Conservation (phyloP, 2,888 invertebrate species). For the Ashinkailepas kermadecensis region DNA sequence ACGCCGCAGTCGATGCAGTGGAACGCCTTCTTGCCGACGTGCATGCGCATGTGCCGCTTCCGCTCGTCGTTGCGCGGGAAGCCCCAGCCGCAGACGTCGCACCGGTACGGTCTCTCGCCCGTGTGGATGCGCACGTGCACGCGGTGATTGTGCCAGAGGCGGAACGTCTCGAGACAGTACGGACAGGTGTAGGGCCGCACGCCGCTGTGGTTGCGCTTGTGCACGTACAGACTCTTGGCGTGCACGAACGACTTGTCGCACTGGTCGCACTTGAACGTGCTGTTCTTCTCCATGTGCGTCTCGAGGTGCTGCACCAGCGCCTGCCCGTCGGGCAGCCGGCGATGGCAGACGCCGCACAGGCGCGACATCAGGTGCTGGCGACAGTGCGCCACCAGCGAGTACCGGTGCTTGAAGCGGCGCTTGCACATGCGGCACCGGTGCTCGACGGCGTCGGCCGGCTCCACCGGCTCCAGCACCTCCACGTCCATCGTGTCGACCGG, state of each 20-base stretch:
- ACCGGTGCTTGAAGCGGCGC: constrained; percentile 19
- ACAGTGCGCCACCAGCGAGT: constrained; percentile 19
- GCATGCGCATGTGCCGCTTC: constrained; percentile 34
- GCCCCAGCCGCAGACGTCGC: constrained; percentile 33
- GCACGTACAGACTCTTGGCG: constrained; percentile 33
- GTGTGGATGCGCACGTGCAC: constrained; percentile 34
- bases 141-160: constrained; percentile 35
- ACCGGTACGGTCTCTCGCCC: constrained; percentile 33
- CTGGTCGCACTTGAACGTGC: constrained; percentile 30
- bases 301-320: constrained; percentile 2
- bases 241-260: constrained; percentile 33
- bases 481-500: neutral
- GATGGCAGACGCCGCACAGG: constrained; percentile 9
- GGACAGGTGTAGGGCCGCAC: constrained; percentile 33
- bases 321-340: neutral
- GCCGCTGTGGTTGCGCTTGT: constrained; percentile 33
- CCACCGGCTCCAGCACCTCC: neutral
- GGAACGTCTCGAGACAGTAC: constrained; percentile 33
- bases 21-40: constrained; percentile 33
- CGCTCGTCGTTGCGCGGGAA: constrained; percentile 34
- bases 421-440: neutral
- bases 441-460: neutral
- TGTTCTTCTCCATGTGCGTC: constrained; percentile 9
- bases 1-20: constrained; percentile 34
- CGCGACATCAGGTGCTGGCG: constrained; percentile 14